A percentile compares a stretch with the other conserved stretches of the same genome.
phyloP scores from a whole-genome alignment of 2,888 invertebrate species.

The Ormyrus thymus region DNA sequence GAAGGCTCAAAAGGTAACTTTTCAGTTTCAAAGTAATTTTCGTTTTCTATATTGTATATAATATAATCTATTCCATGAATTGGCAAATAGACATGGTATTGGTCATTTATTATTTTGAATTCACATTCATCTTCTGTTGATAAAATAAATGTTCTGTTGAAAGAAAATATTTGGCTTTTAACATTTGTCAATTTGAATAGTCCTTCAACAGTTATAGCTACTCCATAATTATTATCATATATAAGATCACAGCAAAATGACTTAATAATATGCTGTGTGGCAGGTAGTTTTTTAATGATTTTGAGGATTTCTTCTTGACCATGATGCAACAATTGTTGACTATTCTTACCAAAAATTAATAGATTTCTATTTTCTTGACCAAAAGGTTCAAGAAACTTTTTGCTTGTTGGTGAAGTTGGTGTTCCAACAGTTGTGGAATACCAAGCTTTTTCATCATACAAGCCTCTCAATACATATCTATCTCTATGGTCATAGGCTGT shows the following conservation, averaged over 20 bases:
- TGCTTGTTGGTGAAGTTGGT: constrained; percentile 49
- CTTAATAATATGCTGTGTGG: constrained; percentile 76
- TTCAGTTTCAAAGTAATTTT: constrained; percentile 1
- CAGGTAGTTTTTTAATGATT: constrained; percentile 74
- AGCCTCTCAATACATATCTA: constrained; percentile 76
- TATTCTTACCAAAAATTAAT: constrained; percentile 60
- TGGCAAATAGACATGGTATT: constrained; percentile 77
- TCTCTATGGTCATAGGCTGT: constrained; percentile 80
- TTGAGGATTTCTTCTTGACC: constrained; percentile 66
- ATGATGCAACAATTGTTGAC: constrained; percentile 60
- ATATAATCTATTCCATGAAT: constrained; percentile 55
- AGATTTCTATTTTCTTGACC: constrained; percentile 75
- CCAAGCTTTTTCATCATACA: constrained; percentile 81
- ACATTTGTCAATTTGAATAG: constrained; percentile 75
- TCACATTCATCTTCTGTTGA: constrained; percentile 74
- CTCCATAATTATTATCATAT: constrained; percentile 57
- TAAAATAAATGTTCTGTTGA: constrained; percentile 79
- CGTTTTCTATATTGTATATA: constrained; percentile 53
- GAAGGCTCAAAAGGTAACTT: constrained; percentile 52
- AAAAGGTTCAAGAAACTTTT: constrained; percentile 59
- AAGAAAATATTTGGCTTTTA: constrained; percentile 74
- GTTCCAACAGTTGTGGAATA: constrained; percentile 78
- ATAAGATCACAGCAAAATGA: constrained; percentile 74
- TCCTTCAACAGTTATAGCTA: constrained; percentile 77
- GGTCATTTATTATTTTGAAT: constrained; percentile 82